Percentiles rank a stretch among this genome's conserved stretches.
These are phyloP conservation scores for Drosophila anomelani DNA, from an alignment of 2,888 invertebrate species.

Conservation along the genomic window DNA sequence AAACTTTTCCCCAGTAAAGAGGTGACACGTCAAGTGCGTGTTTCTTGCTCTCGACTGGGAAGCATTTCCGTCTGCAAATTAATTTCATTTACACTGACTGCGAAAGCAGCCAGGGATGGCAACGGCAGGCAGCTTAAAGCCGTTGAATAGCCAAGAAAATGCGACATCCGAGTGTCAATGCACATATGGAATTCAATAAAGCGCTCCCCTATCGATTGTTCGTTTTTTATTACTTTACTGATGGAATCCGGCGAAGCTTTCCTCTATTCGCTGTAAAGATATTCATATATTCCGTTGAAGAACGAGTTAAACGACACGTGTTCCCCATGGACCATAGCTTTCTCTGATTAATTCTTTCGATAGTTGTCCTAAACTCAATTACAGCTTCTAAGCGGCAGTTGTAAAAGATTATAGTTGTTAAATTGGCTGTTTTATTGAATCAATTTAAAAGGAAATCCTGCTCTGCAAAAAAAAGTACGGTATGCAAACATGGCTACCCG, in stretches of 20 bases:
- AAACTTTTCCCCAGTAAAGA: slow-evolving; percentile 43
- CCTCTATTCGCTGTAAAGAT: neutral
- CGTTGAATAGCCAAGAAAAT: slow-evolving; percentile 3
- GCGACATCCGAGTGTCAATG: slow-evolving; percentile 21
- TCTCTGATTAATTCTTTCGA: slow-evolving; percentile 2
- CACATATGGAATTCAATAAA: slow-evolving; percentile 14
- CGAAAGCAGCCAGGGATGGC: slow-evolving; percentile 27
- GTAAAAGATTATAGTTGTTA: slow-evolving; percentile 13
- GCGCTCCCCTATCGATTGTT: slow-evolving; percentile 11
- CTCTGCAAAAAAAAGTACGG: neutral
- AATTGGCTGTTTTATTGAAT: slow-evolving; percentile 12
- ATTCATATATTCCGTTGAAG: slow-evolving; percentile 18
- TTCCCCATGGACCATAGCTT: slow-evolving; percentile 13
- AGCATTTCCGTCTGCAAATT: slow-evolving; percentile 23
- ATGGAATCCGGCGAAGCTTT: slow-evolving; percentile 7
- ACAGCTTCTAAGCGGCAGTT: neutral
- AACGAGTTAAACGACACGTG: slow-evolving; percentile 3
- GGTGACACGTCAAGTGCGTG: slow-evolving; percentile 42
- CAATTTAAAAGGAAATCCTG: neutral
- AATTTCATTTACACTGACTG: slow-evolving; percentile 57
- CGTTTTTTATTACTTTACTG: slow-evolving; percentile 4
- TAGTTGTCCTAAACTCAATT: slow-evolving; percentile 10
- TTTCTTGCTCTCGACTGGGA: slow-evolving; percentile 5
- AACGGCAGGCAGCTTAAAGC: neutral
- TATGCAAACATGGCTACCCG: slow-evolving; percentile 20